Conservation (phyloP, 2,888 invertebrate species). For the Myopa tessellatipennis region DNA sequence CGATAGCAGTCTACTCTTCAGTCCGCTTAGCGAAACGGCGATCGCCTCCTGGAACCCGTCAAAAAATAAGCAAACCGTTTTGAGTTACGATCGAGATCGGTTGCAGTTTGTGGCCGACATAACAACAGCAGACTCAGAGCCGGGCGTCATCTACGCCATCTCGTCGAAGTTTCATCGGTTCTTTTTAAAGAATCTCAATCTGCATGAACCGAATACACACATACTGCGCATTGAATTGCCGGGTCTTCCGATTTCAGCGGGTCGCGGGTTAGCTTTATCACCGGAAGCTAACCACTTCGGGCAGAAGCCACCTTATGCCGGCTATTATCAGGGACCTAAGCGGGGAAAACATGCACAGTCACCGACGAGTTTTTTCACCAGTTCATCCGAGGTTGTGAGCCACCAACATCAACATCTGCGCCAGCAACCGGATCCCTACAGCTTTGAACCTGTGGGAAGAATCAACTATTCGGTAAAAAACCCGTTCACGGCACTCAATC, state of each 20-base stretch:
- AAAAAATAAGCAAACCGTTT: conserved; percentile 77
- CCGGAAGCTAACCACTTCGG: conserved; percentile 27
- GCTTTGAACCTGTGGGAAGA: conserved; percentile 56
- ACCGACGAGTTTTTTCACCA: conserved; percentile 17
- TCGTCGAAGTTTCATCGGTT: conserved; percentile 84
- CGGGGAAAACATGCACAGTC: conserved; percentile 30
- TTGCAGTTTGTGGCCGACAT: conserved; percentile 85
- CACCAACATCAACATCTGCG: conserved; percentile 19
- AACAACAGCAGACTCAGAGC: conserved; percentile 76
- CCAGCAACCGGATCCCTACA: conserved; percentile 57
- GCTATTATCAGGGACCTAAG: conserved; percentile 24
- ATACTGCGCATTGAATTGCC: conserved; percentile 73
- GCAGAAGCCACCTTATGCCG: conserved; percentile 48
- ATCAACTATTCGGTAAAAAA: conserved; percentile 59
- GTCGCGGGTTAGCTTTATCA: not conserved
- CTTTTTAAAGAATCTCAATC: conserved; percentile 77
- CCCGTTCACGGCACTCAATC: conserved; percentile 65
- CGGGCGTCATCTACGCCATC: conserved; percentile 78
- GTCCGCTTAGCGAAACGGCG: conserved; percentile 84
- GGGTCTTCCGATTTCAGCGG: conserved; percentile 12
- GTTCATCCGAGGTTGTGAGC: conserved; percentile 39
- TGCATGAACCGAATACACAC: conserved; percentile 79
- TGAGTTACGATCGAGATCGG: conserved; percentile 78
- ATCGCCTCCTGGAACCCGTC: conserved; percentile 83
- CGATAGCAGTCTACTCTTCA: conserved; percentile 81